Base-by-base conservation (phyloP, 1,140 invertebrate species). In the Drosophila oshimai region DNA sequence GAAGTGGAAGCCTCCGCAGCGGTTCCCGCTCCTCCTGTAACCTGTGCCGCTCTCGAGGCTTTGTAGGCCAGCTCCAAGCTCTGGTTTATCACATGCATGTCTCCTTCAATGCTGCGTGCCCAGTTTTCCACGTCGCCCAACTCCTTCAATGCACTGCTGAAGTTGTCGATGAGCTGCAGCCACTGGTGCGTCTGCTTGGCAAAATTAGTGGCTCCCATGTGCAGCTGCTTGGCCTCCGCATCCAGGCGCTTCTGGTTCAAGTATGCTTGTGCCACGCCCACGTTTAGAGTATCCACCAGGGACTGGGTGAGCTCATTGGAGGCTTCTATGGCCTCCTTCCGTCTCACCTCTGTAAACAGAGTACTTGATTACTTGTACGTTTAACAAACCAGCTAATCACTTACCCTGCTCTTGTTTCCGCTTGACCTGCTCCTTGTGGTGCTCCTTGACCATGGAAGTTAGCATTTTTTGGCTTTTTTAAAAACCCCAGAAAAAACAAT, bases 51-150 rank as follows among this genome's bases (percentile, higher is more conserved):
- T 20, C 92, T 91, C 2, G 93, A 93, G 92, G 95, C 96, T 94
- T 98, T 98, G 91, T 99, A 99, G 13, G 97, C 97, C 92, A 97
- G 96, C 93, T 99, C 98, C 46, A 99, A 92, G 18, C 97, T 97
- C 83, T 95, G 96, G 22, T 97, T 96, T 72, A 99, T 96, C 0
- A 96, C 96, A 91, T 95, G 94, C 95, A 99, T 98, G 91, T 99
- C 99, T 42, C 95, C 95, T 92, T 99, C 98, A 75, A 99, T 99
- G 69, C 96, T 98, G 72, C 95, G 94, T 0, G 98, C 97, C 98
- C 98, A 99, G 92, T 99, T 99, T 91, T 99, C 98, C 6, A 99
- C 98, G 93, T 99, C 98, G 9, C 99, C 99, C 41, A 99, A 95
- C 93, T 99, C 98, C 42, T 99, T 99, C 0, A 99, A 91, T 1